phyloP scores from a whole-genome alignment of 2,888 invertebrate species.

The Callosobruchus maculatus region DNA sequence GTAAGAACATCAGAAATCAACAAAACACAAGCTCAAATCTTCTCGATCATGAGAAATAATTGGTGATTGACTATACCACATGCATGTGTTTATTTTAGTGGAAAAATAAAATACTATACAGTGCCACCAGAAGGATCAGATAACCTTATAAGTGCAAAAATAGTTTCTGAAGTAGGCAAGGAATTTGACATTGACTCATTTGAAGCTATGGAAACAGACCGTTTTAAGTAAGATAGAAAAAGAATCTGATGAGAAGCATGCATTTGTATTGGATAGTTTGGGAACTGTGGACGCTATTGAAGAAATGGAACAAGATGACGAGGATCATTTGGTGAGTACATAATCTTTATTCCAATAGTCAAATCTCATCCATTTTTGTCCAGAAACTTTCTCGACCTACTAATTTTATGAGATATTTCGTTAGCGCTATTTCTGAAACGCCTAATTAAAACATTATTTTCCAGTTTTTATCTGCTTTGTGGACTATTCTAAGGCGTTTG shows the following conservation, averaged over 20 bases:
- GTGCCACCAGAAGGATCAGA: constrained; percentile 76
- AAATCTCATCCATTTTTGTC: too few relatives aligned
- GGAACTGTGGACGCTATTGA: constrained; percentile 55
- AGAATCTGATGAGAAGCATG: constrained; percentile 28
- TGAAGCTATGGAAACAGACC: constrained; percentile 70
- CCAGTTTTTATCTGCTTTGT: too few relatives aligned
- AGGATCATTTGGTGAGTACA: constrained; percentile 35
- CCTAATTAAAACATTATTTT: too few relatives aligned
- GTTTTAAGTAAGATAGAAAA: constrained; percentile 52
- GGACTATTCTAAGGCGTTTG: too few relatives aligned
- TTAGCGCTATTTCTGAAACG: too few relatives aligned
- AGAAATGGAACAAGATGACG: constrained; percentile 56
- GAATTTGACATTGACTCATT: constrained; percentile 83
- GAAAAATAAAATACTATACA: constrained; percentile 82
- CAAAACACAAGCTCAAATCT: too few relatives aligned
- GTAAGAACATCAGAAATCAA: too few relatives aligned
- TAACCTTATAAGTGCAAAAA: constrained; percentile 66
- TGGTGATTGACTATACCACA: too few relatives aligned
- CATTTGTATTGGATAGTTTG: constrained; percentile 56
- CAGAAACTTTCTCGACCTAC: too few relatives aligned
- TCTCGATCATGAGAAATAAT: too few relatives aligned
- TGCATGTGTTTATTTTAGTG: constrained; percentile 44
- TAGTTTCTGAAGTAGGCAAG: constrained; percentile 69
- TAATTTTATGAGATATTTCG: too few relatives aligned
- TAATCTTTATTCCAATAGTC: too few relatives aligned